These are phyloP conservation scores for Rambutsinella grinnellia DNA, from an alignment of 2,888 invertebrate genomes.

Conservation along the genomic window DNA sequence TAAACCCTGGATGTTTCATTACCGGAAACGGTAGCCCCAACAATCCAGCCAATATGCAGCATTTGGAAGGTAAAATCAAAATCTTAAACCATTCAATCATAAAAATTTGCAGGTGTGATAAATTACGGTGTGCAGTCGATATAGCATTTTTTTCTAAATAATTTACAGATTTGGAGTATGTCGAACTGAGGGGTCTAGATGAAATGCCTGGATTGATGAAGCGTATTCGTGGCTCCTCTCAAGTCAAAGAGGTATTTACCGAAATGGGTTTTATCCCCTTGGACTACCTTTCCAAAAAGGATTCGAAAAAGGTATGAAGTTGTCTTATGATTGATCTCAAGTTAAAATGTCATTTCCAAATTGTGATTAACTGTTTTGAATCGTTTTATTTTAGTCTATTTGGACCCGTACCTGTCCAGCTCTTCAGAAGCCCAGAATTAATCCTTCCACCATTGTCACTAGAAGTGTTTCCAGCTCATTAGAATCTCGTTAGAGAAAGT, in stretches of 20 bases:
- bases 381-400: conserved; percentile 10
- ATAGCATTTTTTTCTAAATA: no score
- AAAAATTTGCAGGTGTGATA: not conserved
- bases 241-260: not conserved
- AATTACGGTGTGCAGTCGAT: not conserved
- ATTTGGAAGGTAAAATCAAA: conserved; percentile 7
- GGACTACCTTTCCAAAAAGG: not conserved
- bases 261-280: conserved; percentile 11
- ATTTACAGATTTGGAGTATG: conserved; percentile 18
- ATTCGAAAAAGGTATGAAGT: no score
- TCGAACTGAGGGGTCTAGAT: conserved; percentile 18
- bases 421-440: not conserved
- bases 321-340: no score
- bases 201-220: conserved; percentile 22
- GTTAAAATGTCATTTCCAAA: no score
- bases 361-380: no score
- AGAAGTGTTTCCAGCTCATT: conserved; percentile 19
- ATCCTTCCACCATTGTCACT: conserved; percentile 11
- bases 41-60: conserved; percentile 5
- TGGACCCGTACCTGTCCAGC: conserved; percentile 18
- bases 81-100: no score
- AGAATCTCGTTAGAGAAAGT: not conserved
- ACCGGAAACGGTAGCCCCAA: conserved; percentile 31
- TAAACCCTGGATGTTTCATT: conserved; percentile 26
- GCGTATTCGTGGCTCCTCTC: not conserved